Percentiles rank a stretch among this genome's conserved stretches.
Evolutionary conservation across 2,113 vertebrate genomes (phyloP).

Genomic region (Colistium nudipinnis): DNA sequence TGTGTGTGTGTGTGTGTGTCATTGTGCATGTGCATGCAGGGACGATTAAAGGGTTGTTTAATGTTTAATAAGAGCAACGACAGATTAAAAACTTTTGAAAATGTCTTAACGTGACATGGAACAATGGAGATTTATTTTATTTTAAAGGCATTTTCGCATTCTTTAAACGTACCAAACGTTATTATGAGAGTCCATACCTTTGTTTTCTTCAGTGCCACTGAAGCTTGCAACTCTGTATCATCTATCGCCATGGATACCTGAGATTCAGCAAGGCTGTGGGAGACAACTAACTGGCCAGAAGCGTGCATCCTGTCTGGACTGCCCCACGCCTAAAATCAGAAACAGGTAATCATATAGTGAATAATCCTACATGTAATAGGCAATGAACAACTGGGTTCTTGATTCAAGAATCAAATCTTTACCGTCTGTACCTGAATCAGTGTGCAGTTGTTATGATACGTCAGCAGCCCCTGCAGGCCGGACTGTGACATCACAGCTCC

Average conservation of each 20-base stretch:
- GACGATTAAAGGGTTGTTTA: too few species aligned
- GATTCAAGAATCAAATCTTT: not conserved
- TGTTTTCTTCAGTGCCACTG: conserved; percentile 70
- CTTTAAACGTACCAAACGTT: too few species aligned
- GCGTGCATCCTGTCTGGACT: conserved; percentile 75
- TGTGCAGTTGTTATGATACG: conserved; percentile 82
- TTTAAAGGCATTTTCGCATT: too few species aligned
- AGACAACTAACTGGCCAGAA: conserved; percentile 73
- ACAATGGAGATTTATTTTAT: too few species aligned
- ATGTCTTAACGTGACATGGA: too few species aligned
- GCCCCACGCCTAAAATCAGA: conserved; percentile 76
- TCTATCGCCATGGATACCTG: conserved; percentile 72
- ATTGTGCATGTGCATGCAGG: too few species aligned
- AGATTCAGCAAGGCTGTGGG: conserved; percentile 68
- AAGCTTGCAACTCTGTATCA: conserved; percentile 69
- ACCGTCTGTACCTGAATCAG: conserved; percentile 68
- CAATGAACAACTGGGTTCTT: not conserved
- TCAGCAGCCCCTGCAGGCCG: conserved; percentile 77
- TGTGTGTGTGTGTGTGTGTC: too few species aligned
- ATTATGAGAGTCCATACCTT: conserved; percentile 56
- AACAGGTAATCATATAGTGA: not conserved
- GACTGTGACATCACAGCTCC: conserved; percentile 71
- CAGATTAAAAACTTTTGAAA: too few species aligned
- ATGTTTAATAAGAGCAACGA: too few species aligned
- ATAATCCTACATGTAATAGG: not conserved